Evolutionary conservation across 1,140 invertebrate species (phyloP).

Genomic region (Pseudobourletiella spinata): DNA sequence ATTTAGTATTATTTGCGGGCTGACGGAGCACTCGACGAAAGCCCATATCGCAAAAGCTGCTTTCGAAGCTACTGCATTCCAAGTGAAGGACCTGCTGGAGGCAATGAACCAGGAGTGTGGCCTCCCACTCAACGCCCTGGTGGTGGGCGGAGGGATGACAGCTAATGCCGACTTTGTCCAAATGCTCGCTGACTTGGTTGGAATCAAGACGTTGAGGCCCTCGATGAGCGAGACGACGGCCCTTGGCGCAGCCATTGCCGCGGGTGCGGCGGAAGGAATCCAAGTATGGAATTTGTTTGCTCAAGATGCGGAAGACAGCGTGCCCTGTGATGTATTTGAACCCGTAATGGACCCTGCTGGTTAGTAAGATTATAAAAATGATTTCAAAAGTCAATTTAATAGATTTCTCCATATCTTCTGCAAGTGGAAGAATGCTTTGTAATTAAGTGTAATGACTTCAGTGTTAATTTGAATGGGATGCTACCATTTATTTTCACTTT

Average conservation of each 20-base stretch:
- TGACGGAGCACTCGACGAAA: conserved; percentile 87
- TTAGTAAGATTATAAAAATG: too few relatives aligned
- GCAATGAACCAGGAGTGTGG: conserved; percentile 61
- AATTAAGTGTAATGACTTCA: too few relatives aligned
- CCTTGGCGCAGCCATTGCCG: conserved; percentile 79
- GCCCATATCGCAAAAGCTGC: conserved; percentile 88
- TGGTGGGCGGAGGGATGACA: conserved; percentile 88
- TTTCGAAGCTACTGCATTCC: conserved; percentile 90
- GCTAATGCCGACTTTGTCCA: conserved; percentile 86
- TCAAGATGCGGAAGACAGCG: conserved; percentile 45
- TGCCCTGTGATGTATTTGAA: conserved; percentile 66
- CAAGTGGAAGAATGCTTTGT: too few relatives aligned
- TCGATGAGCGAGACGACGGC: conserved; percentile 76
- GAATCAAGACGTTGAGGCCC: conserved; percentile 68
- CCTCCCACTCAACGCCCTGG: conserved; percentile 63
- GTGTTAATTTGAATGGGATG: too few relatives aligned
- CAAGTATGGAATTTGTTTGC: conserved; percentile 52
- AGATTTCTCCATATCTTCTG: too few relatives aligned
- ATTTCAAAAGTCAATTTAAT: too few relatives aligned
- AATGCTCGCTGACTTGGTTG: conserved; percentile 80
- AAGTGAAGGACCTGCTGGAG: conserved; percentile 74
- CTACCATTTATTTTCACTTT: too few relatives aligned
- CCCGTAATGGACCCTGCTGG: conserved; percentile 41
- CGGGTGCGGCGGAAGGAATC: conserved; percentile 71
- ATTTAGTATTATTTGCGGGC: conserved; percentile 84